Conservation (phyloP, 2,797 vertebrate genomes). For the Esox masquinongy region DNA sequence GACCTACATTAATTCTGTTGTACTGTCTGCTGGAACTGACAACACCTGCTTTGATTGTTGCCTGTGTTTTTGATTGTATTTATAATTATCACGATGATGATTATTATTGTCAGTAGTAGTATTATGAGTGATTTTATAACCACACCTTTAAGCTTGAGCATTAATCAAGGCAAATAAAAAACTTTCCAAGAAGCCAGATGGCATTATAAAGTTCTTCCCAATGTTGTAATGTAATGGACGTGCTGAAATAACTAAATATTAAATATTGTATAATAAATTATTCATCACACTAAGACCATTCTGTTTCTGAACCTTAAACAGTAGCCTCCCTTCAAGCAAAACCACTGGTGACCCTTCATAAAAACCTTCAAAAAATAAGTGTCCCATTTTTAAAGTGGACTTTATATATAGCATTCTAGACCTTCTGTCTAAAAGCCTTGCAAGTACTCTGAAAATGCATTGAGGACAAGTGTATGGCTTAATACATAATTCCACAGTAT, state of each 20-base stretch:
- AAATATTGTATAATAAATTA: neutral
- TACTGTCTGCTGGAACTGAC: no score
- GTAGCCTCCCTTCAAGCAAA: neutral
- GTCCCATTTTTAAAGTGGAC: neutral
- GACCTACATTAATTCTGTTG: no score
- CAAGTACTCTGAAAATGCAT: neutral
- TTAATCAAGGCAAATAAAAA: neutral
- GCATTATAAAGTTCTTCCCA: neutral
- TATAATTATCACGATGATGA: no score
- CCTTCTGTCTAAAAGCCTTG: neutral
- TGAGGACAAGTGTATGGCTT: slow-evolving; percentile 5
- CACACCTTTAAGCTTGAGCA: neutral
- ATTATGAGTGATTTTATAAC: neutral
- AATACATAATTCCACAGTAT: slow-evolving; percentile 22
- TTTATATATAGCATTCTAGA: neutral
- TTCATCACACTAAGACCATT: neutral
- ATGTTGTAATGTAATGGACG: neutral
- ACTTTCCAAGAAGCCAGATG: neutral
- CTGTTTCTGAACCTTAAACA: neutral
- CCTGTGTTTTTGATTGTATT: no score
- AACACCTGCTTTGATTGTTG: no score
- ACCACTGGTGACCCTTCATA: neutral
- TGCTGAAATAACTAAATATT: neutral
- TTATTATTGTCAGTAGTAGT: no score
- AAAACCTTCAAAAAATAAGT: neutral